Conservation (phyloP, 2,888 invertebrate species). For the Timema podura region DNA sequence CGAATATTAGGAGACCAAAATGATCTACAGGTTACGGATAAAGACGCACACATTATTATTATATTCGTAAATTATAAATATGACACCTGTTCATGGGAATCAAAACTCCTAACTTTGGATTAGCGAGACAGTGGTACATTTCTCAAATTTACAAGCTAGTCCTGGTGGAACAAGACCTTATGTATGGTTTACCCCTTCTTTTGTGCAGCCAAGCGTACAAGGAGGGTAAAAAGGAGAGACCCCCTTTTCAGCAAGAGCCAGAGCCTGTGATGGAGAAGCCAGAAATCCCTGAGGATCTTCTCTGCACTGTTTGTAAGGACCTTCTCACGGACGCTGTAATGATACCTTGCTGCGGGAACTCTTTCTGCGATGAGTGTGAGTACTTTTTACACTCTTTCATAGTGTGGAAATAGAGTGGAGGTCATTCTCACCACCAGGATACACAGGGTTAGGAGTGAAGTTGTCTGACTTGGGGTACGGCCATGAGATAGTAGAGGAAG, state of each 20-base stretch:
- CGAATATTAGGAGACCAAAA: no score
- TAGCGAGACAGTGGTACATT: no score
- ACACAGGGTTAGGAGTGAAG: no score
- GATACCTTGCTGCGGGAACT: conserved; percentile 97
- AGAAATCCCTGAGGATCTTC: conserved; percentile 84
- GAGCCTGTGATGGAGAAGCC: conserved; percentile 53
- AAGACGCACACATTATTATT: no score
- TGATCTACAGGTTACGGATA: no score
- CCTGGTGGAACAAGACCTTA: no score
- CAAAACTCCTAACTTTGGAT: no score
- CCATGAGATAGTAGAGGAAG: no score
- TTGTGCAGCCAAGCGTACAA: conserved; percentile 70
- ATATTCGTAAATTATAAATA: background rate
- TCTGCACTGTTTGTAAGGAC: conserved; percentile 90
- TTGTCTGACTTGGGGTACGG: no score
- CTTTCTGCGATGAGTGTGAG: conserved; percentile 97
- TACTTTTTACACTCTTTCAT: conserved; percentile 30
- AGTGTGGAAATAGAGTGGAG: background rate
- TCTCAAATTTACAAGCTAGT: no score
- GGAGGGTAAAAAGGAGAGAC: conserved; percentile 65
- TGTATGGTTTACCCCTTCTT: conserved; percentile 20
- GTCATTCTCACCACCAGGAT: no score
- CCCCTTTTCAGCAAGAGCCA: conserved; percentile 56
- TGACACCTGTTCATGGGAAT: no score
- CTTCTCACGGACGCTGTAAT: conserved; percentile 93